Base-by-base conservation (phyloP, 2,797 vertebrate genomes). In the Squalus acanthias region DNA sequence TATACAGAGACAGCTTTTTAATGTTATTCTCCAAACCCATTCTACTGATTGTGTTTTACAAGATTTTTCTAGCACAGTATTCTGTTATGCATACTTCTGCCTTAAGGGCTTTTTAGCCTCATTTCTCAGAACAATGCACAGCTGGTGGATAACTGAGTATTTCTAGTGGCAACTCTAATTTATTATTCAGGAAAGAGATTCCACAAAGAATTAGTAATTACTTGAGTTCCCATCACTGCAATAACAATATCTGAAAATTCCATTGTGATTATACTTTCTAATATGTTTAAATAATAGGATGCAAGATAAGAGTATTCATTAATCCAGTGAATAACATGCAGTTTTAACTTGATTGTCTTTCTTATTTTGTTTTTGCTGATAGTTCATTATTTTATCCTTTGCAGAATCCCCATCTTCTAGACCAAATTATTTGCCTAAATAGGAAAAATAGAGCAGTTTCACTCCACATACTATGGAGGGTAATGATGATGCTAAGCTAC, bases 121-220 rank as follows among this genome's bases (percentile, higher is more conserved):
- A 97, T 97, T 98, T 97, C 97, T 97, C 97, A 97, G 96, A 69
- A 97, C 96, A 96, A 96, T 97, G 96, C 96, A 97, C 96, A 97
- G 97, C 85, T 97, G 91, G 96, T 96, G 69, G 33, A 72, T 95
- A 95, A 53, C 94, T 72, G 67, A 95, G 15, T 95, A 74, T 95
- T 95, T 53, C 26, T 17, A 12, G 69, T 50, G 24, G 67, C 46
- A 57, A 6, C 46, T 53, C 70, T 57, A 46, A 72, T 17, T 57
- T 95, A 57, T 95, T 95, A 95, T 70, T 95, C 46, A 57, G 46
- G 6, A 72, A 95, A 74, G 69, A 53, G 69, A 53, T 72, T 57
- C 26, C 6, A 53, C 15, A 74, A 95, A 74, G 69, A 95, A 95
- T 50, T 95, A 53, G n/a, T 72, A n/a, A 95, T 53, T 74, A 50